These are phyloP conservation scores for Acrocephalus kingi DNA, from an alignment of 2,113 vertebrate genomes.

Conservation along the genomic window DNA sequence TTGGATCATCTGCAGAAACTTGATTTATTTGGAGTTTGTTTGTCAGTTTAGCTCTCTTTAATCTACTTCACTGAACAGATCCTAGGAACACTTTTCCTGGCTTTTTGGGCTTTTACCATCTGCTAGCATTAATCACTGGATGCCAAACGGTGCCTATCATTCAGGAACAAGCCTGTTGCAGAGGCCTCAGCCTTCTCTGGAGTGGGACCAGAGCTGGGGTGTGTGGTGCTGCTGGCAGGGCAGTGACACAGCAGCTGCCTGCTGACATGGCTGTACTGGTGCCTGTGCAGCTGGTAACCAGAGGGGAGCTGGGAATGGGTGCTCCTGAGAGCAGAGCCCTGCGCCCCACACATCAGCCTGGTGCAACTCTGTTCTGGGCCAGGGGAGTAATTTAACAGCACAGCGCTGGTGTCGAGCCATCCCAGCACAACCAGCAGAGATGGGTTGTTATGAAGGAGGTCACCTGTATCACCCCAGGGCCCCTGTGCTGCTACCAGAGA, in stretches of 20 bases:
- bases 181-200: not conserved
- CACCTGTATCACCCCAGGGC: not conserved
- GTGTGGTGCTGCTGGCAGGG: not conserved
- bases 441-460: not conserved
- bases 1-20: not conserved
- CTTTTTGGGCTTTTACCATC: not conserved
- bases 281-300: rapidly evolving
- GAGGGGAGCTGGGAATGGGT: rapidly evolving
- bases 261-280: rapidly evolving
- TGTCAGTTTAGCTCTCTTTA: not conserved
- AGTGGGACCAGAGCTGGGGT: not conserved
- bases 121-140: not conserved
- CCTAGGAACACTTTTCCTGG: not conserved
- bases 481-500: not conserved
- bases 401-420: rapidly evolving
- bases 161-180: not conserved
- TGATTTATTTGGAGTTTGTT: not conserved
- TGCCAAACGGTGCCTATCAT: not conserved
- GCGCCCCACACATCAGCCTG: not conserved
- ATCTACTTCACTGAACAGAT: not conserved
- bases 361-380: not conserved
- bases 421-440: not conserved
- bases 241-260: not conserved
- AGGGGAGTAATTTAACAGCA: not conserved
- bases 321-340: not conserved